These are phyloP conservation scores for Eristalinus sepulchralis DNA, from an alignment of 2,888 invertebrate genomes.

Conservation along the genomic window DNA sequence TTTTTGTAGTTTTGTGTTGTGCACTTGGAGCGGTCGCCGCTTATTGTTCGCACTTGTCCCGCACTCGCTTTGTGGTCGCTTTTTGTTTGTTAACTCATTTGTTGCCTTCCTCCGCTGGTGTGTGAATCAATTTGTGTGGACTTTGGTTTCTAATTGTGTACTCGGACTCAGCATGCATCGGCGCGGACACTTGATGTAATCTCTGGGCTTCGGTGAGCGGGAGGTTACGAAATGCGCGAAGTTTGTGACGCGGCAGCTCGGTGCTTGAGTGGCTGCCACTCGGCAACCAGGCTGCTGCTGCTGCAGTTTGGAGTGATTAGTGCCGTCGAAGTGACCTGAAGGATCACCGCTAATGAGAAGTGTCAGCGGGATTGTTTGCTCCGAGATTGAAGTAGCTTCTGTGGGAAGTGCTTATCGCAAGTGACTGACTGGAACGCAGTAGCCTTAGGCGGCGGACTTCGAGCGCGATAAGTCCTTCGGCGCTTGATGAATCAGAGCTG, in stretches of 20 bases:
- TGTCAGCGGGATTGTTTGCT: background rate
- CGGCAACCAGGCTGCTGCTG: background rate
- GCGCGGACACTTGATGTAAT: conserved; percentile 10
- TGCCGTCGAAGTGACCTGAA: conserved; percentile 16
- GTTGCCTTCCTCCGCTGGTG: conserved; percentile 26
- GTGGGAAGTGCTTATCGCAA: background rate
- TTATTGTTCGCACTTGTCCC: conserved; percentile 61
- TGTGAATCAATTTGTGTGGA: conserved; percentile 23
- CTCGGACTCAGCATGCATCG: conserved; percentile 21
- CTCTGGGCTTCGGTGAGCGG: conserved; percentile 22
- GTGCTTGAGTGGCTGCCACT: conserved; percentile 23
- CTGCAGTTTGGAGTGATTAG: conserved; percentile 27
- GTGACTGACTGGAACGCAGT: background rate
- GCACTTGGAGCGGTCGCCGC: conserved; percentile 31
- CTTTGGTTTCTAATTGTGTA: conserved; percentile 52
- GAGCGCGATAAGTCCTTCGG: background rate
- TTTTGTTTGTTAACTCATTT: conserved; percentile 33
- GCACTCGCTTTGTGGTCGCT: conserved; percentile 29
- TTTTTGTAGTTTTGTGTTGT: conserved; percentile 26
- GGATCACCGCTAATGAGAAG: conserved; percentile 28
- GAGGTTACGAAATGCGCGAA: conserved; percentile 26
- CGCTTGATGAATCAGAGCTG: background rate
- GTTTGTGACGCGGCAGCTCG: background rate
- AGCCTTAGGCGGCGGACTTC: background rate
- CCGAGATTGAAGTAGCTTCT: background rate